Evolutionary conservation across 2,888 invertebrate genomes (phyloP).

Genomic region (Charanyca ferruginea): DNA sequence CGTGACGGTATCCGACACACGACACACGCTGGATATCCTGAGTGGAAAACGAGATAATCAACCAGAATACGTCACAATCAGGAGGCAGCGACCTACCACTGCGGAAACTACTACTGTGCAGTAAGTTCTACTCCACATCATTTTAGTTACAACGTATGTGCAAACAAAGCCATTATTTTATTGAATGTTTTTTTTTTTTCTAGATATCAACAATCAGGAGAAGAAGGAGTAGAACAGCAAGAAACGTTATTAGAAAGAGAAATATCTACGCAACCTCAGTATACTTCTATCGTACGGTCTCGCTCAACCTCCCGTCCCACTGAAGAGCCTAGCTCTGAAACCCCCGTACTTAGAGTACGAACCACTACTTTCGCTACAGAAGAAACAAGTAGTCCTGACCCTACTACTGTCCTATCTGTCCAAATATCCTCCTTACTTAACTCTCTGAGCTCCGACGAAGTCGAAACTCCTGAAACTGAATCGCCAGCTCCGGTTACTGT

Average conservation of each 20-base stretch:
- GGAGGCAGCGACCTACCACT: constrained; percentile 90
- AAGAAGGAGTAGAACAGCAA: constrained; percentile 77
- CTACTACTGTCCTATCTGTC: constrained; percentile 85
- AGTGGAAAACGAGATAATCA: constrained; percentile 79
- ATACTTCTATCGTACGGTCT: constrained; percentile 82
- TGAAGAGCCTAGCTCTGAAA: constrained; percentile 73
- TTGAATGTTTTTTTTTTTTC: constrained; percentile 40
- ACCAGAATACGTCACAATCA: constrained; percentile 93
- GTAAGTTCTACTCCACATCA: constrained; percentile 74
- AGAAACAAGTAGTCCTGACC: constrained; percentile 76
- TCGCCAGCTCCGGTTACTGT: constrained; percentile 70
- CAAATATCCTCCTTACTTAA: constrained; percentile 87
- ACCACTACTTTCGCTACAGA: constrained; percentile 74
- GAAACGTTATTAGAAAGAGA: constrained; percentile 84
- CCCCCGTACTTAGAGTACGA: constrained; percentile 76
- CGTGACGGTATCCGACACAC: constrained; percentile 76
- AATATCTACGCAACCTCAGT: constrained; percentile 86
- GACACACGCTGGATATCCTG: constrained; percentile 75
- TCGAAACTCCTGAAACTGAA: constrained; percentile 70
- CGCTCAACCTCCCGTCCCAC: constrained; percentile 79
- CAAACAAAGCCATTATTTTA: not conserved
- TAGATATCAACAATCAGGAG: constrained; percentile 79
- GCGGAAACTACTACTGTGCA: constrained; percentile 87
- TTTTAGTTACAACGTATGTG: no score
- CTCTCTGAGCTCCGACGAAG: constrained; percentile 75